Conservation (phyloP, 2,888 invertebrate genomes). For the Drosophila percnosoma region DNA sequence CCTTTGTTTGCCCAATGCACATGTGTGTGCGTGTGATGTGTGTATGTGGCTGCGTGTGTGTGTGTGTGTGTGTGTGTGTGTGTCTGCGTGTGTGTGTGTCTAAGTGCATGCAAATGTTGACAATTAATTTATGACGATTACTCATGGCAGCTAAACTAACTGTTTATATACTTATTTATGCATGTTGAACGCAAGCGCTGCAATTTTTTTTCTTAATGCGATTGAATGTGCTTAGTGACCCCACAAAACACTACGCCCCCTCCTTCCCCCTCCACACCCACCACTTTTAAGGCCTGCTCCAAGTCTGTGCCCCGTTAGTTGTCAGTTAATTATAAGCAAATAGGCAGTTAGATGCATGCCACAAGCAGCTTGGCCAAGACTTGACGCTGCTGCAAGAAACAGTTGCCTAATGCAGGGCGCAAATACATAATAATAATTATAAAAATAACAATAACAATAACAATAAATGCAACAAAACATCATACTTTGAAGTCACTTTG, state of each 20-base stretch:
- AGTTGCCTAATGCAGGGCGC: conserved; percentile 26
- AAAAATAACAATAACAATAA: conserved; percentile 8
- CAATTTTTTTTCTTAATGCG: conserved; percentile 25
- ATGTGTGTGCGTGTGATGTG: conserved; percentile 32
- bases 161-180: conserved; percentile 65
- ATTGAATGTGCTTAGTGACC: conserved; percentile 12
- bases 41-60: conserved; percentile 26
- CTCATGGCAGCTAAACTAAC: conserved; percentile 82
- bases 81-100: conserved; percentile 49
- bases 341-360: conserved; percentile 54
- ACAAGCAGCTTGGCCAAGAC: conserved; percentile 11
- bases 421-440: conserved; percentile 10
- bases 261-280: background rate
- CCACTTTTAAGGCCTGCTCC: too few relatives aligned
- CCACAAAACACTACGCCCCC: background rate
- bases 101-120: conserved; percentile 82
- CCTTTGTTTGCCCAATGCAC: conserved; percentile 49
- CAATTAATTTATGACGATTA: conserved; percentile 84
- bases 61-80: conserved; percentile 13
- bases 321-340: conserved; percentile 68
- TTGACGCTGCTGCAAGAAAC: background rate
- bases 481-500: conserved; percentile 74
- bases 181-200: conserved; percentile 31
- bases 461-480: conserved; percentile 32
- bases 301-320: background rate